Conservation (phyloP, 92 coral and sea anemone genomes). For the Galaxea fascicularis region DNA sequence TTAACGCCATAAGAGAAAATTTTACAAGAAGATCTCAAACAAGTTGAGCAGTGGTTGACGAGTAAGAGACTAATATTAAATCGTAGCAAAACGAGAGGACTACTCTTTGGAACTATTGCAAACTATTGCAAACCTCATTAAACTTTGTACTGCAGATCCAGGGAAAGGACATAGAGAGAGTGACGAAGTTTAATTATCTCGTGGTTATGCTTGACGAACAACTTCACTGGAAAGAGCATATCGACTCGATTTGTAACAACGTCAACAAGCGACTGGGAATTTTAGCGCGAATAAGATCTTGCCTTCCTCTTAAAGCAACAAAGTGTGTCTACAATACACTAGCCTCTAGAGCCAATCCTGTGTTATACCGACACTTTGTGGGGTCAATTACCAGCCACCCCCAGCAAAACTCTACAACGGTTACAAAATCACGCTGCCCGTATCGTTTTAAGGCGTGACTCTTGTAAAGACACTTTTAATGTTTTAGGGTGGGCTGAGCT, state of each 20-base stretch:
- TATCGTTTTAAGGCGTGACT: too few species aligned
- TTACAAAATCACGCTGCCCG: too few species aligned
- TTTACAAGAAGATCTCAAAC: constrained; percentile 6
- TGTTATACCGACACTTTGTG: too few species aligned
- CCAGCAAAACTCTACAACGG: too few species aligned
- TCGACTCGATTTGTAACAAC: constrained; percentile 43
- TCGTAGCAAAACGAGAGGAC: constrained; percentile 45
- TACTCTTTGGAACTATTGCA: constrained; percentile 57
- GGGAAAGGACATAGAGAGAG: constrained; percentile 34
- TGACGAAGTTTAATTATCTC: constrained; percentile 37
- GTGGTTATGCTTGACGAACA: constrained; percentile 57
- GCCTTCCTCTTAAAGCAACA: too few species aligned
- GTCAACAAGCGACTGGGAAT: constrained; percentile 46
- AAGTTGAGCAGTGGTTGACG: background rate
- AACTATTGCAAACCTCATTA: constrained; percentile 19
- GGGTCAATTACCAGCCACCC: too few species aligned
- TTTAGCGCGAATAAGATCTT: background rate
- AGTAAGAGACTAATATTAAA: constrained; percentile 20
- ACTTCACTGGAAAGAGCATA: constrained; percentile 60
- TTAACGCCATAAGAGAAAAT: background rate
- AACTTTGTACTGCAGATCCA: constrained; percentile 18
- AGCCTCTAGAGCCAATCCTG: too few species aligned
- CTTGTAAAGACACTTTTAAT: too few species aligned
- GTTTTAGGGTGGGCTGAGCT: too few species aligned
- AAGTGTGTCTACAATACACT: too few species aligned